These are phyloP conservation scores for Babylonia areolata DNA, from an alignment of 1,140 invertebrate genomes.

Conservation along the genomic window DNA sequence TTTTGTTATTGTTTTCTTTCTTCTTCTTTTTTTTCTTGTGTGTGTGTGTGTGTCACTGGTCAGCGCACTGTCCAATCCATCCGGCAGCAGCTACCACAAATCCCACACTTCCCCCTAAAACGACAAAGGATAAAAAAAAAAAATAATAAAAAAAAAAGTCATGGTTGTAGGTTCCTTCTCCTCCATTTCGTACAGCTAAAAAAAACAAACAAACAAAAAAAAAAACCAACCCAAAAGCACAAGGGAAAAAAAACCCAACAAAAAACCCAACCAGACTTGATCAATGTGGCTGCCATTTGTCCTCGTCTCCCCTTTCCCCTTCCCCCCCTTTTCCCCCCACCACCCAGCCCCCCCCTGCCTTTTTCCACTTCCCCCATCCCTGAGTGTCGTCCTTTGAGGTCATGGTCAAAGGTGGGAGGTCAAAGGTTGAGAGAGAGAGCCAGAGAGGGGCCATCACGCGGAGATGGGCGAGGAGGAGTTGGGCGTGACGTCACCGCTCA, in stretches of 20 bases:
- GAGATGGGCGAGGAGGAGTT: slow-evolving; percentile 51
- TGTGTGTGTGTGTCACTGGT: too few species aligned
- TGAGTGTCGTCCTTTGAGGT: slow-evolving; percentile 23
- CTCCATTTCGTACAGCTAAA: not conserved
- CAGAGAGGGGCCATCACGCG: slow-evolving; percentile 39
- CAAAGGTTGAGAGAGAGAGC: not conserved
- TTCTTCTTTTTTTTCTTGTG: too few species aligned
- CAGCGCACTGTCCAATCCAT: too few species aligned
- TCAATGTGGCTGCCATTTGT: slow-evolving; percentile 1
- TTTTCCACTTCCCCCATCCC: slow-evolving; percentile 15
- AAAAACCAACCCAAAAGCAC: too few species aligned
- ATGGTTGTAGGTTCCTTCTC: not conserved
- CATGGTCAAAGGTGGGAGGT: slow-evolving; percentile 24
- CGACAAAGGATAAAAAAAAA: not conserved
- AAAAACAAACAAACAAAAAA: too few species aligned
- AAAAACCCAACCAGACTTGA: too few species aligned
- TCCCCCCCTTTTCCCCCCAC: not conserved
- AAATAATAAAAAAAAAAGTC: not conserved
- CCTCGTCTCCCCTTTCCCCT: not conserved
- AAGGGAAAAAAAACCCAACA: too few species aligned
- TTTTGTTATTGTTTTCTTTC: too few species aligned
- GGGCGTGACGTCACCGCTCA: slow-evolving; percentile 45
- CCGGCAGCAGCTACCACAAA: not conserved
- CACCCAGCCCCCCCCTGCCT: not conserved
- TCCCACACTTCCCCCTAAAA: not conserved